phyloP scores from a whole-genome alignment of 1,140 invertebrate species.

The Diploscapter pachys region DNA sequence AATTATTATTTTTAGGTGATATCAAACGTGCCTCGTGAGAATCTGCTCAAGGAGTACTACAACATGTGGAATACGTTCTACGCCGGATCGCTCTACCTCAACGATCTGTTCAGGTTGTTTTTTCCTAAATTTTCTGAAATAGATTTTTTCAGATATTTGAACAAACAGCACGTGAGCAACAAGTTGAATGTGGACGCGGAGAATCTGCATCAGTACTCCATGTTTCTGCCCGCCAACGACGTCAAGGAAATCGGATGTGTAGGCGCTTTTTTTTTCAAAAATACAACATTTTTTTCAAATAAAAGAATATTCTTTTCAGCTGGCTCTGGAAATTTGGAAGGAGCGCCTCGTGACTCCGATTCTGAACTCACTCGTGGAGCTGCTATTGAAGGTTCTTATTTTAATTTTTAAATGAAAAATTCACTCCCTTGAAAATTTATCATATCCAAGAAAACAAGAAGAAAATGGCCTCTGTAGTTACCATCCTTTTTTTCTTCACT shows the following conservation, averaged over 20 bases:
- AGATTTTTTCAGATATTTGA: slow-evolving; percentile 43
- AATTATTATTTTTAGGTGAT: slow-evolving; percentile 31
- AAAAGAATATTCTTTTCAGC: slow-evolving; percentile 23
- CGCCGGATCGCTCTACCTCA: slow-evolving; percentile 42
- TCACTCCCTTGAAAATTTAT: no score
- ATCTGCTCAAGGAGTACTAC: slow-evolving; percentile 43
- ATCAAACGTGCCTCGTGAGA: slow-evolving; percentile 15
- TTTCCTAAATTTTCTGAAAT: slow-evolving; percentile 18
- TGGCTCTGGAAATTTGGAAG: slow-evolving; percentile 51
- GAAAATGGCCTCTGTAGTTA: no score
- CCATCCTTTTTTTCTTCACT: no score
- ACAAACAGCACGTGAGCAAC: slow-evolving; percentile 48
- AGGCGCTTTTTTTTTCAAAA: not conserved
- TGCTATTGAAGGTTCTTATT: slow-evolving; percentile 15
- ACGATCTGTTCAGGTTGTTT: slow-evolving; percentile 45
- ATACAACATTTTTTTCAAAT: not conserved
- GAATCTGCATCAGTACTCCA: slow-evolving; percentile 22
- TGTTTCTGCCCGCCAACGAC: slow-evolving; percentile 20
- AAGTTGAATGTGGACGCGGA: slow-evolving; percentile 22
- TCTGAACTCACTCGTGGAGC: slow-evolving; percentile 32
- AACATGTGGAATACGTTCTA: slow-evolving; percentile 45
- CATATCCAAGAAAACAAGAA: no score
- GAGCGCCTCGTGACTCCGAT: slow-evolving; percentile 39
- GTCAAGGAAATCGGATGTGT: slow-evolving; percentile 45
- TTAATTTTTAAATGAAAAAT: no score